Evolutionary conservation across 2,888 invertebrate genomes (phyloP).

Genomic region (Andrena haemorrhoa): DNA sequence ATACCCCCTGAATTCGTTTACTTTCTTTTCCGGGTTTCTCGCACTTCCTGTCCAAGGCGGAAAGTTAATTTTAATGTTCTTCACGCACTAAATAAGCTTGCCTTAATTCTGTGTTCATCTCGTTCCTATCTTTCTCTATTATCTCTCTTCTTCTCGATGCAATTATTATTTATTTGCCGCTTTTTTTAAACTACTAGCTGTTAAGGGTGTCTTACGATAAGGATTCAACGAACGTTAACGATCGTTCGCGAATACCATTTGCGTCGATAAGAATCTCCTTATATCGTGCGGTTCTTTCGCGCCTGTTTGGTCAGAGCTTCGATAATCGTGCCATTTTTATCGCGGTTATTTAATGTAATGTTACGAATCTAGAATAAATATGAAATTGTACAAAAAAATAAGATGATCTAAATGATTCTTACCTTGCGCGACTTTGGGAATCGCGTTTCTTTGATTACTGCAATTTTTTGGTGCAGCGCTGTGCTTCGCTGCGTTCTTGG

Average conservation of each 20-base stretch:
- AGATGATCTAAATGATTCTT: background rate
- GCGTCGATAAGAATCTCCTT: slow-evolving; percentile 22
- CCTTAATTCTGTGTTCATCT: slow-evolving; percentile 59
- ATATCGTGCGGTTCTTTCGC: slow-evolving; percentile 16
- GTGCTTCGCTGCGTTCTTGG: background rate
- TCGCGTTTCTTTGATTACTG: no score
- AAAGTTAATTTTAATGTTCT: slow-evolving; percentile 32
- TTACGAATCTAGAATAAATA: slow-evolving; percentile 58
- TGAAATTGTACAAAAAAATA: slow-evolving; percentile 44
- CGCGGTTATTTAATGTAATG: slow-evolving; percentile 60
- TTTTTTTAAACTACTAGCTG: slow-evolving; percentile 52
- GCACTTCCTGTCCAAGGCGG: slow-evolving; percentile 12
- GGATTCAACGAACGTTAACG: background rate
- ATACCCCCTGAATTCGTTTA: slow-evolving; percentile 36
- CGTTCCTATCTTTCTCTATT: slow-evolving; percentile 49
- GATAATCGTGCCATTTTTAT: slow-evolving; percentile 67
- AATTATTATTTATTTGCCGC: slow-evolving; percentile 72
- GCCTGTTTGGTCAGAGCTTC: slow-evolving; percentile 51
- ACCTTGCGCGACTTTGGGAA: background rate
- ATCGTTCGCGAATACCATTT: background rate
- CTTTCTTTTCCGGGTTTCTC: slow-evolving; percentile 46
- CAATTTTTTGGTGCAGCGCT: background rate
- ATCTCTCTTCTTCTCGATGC: slow-evolving; percentile 41
- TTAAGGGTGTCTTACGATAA: slow-evolving; percentile 47
- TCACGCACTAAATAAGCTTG: slow-evolving; percentile 45